These are phyloP conservation scores for Setophaga kirtlandii DNA, from an alignment of 2,113 vertebrate species.

Conservation along the genomic window DNA sequence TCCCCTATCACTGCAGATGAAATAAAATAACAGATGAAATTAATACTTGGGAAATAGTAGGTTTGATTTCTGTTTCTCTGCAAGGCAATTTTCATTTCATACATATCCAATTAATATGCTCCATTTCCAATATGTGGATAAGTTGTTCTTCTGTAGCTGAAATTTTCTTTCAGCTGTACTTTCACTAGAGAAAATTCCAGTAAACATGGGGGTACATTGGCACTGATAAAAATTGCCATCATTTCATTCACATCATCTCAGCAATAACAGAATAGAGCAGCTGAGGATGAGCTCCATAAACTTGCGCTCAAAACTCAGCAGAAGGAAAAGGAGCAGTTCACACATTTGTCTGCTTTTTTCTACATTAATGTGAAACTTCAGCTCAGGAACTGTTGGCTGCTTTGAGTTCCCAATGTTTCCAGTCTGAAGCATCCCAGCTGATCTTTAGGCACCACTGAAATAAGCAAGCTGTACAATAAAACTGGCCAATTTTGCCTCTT, in stretches of 20 bases:
- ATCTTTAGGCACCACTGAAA: background rate
- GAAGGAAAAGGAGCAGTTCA: background rate
- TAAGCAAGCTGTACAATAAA: background rate
- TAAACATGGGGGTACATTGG: background rate
- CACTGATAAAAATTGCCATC: background rate
- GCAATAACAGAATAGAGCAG: background rate
- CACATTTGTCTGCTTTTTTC: background rate
- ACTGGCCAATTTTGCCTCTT: background rate
- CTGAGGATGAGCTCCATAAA: background rate
- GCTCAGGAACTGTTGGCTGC: background rate
- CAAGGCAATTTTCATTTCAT: slow-evolving; percentile 35
- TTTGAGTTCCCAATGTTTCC: background rate
- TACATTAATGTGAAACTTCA: background rate
- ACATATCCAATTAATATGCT: slow-evolving; percentile 43
- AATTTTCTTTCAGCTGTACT: slow-evolving; percentile 2
- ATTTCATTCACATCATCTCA: background rate
- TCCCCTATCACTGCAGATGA: background rate
- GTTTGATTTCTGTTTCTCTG: slow-evolving; percentile 44
- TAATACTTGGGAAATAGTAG: slow-evolving; percentile 16
- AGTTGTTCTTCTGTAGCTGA: background rate
- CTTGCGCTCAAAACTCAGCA: background rate
- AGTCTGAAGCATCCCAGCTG: background rate
- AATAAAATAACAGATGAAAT: slow-evolving; percentile 11
- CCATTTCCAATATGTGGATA: slow-evolving; percentile 19
- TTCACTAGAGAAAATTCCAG: background rate